Evolutionary conservation across 2,113 vertebrate species (phyloP).

Genomic region (Guaruba guarouba): DNA sequence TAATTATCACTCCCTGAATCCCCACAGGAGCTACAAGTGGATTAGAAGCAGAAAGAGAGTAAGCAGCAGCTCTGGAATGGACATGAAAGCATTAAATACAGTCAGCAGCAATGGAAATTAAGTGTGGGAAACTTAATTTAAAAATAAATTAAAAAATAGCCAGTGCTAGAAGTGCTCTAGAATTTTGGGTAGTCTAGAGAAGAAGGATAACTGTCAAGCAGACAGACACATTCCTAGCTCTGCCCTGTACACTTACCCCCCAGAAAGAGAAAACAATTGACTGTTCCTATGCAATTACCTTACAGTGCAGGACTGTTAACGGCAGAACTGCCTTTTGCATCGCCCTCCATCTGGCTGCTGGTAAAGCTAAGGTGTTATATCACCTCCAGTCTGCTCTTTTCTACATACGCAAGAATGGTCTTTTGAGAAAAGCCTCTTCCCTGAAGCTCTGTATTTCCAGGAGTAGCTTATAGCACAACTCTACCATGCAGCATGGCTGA

Average conservation of each 20-base stretch:
- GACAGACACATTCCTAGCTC: background rate
- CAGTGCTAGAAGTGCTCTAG: background rate
- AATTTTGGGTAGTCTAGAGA: background rate
- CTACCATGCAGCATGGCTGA: background rate
- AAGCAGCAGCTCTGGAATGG: background rate
- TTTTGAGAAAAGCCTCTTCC: background rate
- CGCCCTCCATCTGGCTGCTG: background rate
- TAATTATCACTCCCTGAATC: slow-evolving; percentile 22
- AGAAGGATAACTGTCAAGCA: background rate
- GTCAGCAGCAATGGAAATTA: background rate
- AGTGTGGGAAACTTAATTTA: slow-evolving; percentile 3
- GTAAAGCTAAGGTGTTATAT: background rate
- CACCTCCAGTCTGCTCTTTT: background rate
- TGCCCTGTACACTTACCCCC: background rate
- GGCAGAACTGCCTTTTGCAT: background rate
- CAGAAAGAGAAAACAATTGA: background rate
- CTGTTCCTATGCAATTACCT: background rate
- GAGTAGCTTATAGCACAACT: background rate
- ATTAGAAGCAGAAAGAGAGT: slow-evolving; percentile 43
- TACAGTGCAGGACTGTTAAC: background rate
- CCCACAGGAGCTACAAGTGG: slow-evolving; percentile 37
- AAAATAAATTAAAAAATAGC: background rate
- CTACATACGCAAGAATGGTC: rapidly evolving
- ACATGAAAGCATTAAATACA: slow-evolving; percentile 25
- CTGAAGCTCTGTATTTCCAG: background rate